These are phyloP conservation scores for Simalia tracyae DNA, from an alignment of 2,797 vertebrate species.

Conservation along the genomic window DNA sequence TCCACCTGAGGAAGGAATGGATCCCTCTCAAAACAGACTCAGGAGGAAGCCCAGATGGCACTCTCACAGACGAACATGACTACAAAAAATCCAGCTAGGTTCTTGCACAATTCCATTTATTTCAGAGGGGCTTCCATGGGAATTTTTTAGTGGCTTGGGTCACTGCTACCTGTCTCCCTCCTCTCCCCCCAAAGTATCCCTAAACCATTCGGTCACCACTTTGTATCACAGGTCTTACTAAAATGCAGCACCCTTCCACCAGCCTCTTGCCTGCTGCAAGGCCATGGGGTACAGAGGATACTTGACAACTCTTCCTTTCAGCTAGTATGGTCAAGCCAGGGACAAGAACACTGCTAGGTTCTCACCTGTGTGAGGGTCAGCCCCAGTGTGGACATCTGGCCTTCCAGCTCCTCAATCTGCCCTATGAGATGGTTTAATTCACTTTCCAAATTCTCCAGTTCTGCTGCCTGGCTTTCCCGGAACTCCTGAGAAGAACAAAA, in stretches of 20 bases:
- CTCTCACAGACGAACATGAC: neutral
- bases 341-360: neutral
- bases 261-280: neutral
- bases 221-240: neutral
- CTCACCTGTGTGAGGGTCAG: slow-evolving; percentile 35
- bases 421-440: neutral
- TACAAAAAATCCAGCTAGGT: neutral
- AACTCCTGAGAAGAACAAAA: neutral
- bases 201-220: neutral
- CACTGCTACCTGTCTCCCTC: too few relatives aligned
- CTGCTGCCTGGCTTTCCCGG: slow-evolving; percentile 17
- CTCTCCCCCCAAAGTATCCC: neutral
- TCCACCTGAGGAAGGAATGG: slow-evolving; percentile 73
- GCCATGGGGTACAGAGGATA: neutral
- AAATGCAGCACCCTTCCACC: too few relatives aligned
- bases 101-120: neutral
- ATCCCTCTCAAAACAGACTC: neutral
- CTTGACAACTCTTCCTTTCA: neutral
- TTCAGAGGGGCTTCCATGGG: neutral
- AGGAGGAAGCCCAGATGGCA: neutral
- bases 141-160: neutral
- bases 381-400: slow-evolving; percentile 23
- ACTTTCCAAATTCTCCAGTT: slow-evolving; percentile 8
- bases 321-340: neutral
- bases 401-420: slow-evolving; percentile 16